Conservation (phyloP, 2,888 invertebrate species). For the Heliconius aoede region DNA sequence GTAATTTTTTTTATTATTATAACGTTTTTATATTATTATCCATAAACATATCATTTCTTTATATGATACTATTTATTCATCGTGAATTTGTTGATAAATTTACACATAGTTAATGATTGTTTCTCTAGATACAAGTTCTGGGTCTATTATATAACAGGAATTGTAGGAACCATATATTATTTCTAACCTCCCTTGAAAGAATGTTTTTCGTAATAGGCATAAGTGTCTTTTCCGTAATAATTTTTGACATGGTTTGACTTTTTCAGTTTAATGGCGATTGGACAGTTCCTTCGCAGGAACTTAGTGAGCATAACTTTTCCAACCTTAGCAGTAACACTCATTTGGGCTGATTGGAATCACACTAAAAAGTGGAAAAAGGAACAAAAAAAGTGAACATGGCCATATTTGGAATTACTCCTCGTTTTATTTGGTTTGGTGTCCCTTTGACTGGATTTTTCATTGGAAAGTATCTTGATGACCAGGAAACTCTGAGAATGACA, state of each 20-base stretch:
- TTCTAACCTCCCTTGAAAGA: not conserved
- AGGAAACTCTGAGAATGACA: conserved; percentile 88
- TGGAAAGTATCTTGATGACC: conserved; percentile 86
- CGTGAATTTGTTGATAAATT: not conserved
- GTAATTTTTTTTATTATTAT: not conserved
- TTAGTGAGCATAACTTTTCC: conserved; percentile 88
- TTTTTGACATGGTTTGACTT: not conserved
- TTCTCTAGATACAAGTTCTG: not conserved
- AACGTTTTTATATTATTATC: no score
- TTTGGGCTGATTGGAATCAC: conserved; percentile 88
- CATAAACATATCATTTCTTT: no score
- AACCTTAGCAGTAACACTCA: conserved; percentile 79
- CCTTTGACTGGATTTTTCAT: conserved; percentile 84
- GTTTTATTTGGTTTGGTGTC: conserved; percentile 76
- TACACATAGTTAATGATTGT: not conserved
- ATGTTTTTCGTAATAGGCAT: not conserved
- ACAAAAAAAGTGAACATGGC: conserved; percentile 70
- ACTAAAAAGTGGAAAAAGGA: conserved; percentile 88
- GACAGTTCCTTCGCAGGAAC: conserved; percentile 84
- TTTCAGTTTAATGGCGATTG: conserved; percentile 76
- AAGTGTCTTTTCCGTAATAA: not conserved
- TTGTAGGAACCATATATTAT: not conserved
- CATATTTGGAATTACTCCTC: conserved; percentile 82
- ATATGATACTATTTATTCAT: not conserved
- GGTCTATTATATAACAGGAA: not conserved